Conservation (phyloP, 2,797 vertebrate genomes). For the Tinamus major region DNA sequence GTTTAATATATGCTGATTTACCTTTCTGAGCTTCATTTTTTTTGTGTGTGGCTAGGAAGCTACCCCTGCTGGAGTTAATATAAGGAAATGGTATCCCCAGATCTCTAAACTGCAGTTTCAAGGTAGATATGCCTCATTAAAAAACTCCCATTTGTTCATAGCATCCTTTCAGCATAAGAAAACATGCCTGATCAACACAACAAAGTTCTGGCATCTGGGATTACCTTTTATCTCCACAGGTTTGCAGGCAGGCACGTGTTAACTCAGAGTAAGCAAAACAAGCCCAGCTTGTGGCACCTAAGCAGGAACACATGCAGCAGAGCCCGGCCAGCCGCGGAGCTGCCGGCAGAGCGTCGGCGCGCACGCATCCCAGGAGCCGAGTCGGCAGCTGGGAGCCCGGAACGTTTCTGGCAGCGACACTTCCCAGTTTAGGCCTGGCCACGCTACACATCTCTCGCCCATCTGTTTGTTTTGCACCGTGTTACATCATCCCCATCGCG, state of each 20-base stretch:
- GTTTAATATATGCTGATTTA: not conserved
- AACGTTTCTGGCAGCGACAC: constrained; percentile 29
- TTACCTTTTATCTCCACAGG: constrained; percentile 59
- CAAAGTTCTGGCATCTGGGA: not conserved
- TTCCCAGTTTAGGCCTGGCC: constrained; percentile 49
- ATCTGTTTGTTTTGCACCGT: constrained; percentile 62
- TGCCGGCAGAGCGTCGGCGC: constrained; percentile 2
- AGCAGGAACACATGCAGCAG: constrained; percentile 34
- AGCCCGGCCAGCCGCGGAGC: not conserved
- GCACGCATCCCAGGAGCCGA: constrained; percentile 34
- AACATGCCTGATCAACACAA: not conserved
- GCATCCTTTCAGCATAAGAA: not conserved
- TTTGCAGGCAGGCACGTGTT: constrained; percentile 59
- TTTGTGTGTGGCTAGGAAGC: not conserved
- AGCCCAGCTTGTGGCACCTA: constrained; percentile 64
- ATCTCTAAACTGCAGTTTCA: not conserved
- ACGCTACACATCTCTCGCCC: constrained; percentile 5
- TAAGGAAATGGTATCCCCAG: not conserved
- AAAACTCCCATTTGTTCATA: not conserved
- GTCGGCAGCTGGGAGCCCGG: constrained; percentile 28
- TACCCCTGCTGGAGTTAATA: not conserved
- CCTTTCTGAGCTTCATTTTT: not conserved
- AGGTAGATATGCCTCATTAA: not conserved
- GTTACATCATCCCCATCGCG: constrained; percentile 16
- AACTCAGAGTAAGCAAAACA: constrained; percentile 54